phyloP scores from a whole-genome alignment of 1,140 invertebrate genomes.

The Eulimnadia texana region DNA sequence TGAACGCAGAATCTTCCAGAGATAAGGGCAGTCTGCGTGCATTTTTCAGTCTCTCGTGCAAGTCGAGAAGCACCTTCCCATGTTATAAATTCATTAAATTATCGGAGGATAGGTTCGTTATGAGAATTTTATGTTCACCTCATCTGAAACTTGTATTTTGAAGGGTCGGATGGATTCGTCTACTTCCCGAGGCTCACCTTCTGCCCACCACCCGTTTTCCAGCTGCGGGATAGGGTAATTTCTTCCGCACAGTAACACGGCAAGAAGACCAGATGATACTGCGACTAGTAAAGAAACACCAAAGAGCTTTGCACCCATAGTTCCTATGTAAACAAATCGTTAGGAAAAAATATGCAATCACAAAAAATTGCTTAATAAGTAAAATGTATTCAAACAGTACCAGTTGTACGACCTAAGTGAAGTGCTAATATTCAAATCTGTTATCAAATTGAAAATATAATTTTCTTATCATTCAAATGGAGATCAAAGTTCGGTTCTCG shows the following conservation, averaged over 20 bases:
- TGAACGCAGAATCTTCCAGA: constrained; percentile 48
- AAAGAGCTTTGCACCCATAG: too few species aligned
- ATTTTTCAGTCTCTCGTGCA: constrained; percentile 40
- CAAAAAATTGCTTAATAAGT: neutral
- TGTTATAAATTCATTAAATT: neutral
- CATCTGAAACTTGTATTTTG: constrained; percentile 31
- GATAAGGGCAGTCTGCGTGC: constrained; percentile 36
- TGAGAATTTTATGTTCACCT: constrained; percentile 17
- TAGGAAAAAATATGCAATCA: too few species aligned
- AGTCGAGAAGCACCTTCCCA: constrained; percentile 41
- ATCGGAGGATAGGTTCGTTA: neutral
- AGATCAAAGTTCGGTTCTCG: too few species aligned
- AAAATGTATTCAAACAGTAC: neutral
- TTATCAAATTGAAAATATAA: too few species aligned
- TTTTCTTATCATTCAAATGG: too few species aligned
- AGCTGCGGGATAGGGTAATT: constrained; percentile 17
- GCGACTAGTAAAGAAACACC: too few species aligned
- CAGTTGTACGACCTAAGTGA: too few species aligned
- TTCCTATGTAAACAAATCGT: too few species aligned
- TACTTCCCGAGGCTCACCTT: constrained; percentile 21
- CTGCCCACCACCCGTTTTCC: constrained; percentile 34
- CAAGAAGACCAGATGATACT: too few species aligned
- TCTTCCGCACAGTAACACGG: too few species aligned
- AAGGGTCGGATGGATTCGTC: constrained; percentile 33
- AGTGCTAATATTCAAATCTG: too few species aligned